Evolutionary conservation across 2,888 invertebrate species (phyloP), one percentile per base, ranked within the genome.

Genomic region (Idaea aversata): DNA sequence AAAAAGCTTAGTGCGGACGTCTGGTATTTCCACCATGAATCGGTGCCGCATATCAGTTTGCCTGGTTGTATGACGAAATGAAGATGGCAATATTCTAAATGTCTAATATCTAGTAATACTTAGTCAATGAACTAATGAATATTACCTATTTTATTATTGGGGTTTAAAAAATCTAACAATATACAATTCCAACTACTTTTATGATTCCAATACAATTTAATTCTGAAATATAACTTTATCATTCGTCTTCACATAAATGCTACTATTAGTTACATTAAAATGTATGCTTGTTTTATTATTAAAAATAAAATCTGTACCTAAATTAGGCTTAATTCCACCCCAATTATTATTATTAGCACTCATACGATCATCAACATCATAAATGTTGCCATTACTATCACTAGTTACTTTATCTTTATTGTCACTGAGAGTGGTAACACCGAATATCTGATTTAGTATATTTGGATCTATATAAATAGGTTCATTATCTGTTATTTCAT

Each of bases 251-350:
- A 78, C 62, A 34, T 70, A 60, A n/a, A 84, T 73, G 57, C 73
- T 80, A 34, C 79, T 82, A 15, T 83, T 81, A 36, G 69, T 72
- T 25, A 79, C 76, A 71, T 78, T 78, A 15, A 80, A 66, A 70
- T 76, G 65, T 7, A 81, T 62, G 16, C 34, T 61, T 69, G 34
- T 63, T 0, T 5, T 61, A 34, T 35, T 65, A 10, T 59, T 47
- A 0, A 7, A 57, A 15, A 7, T 16, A 25, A n/a, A 60, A 59
- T 63, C 34, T 25, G 16, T 61, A 38, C 61, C 63, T 57, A 38
- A 59, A 36, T 16, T 66, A 5, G 47, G 47, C 10, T 47, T 47
- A 7, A 13, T 13, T 5, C 47, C 47, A 47, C 47, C 47, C 47
- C 47, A 47, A 5, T 15, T 10, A 57, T 64, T 59, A 3, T 59